Conservation (phyloP, 1,140 invertebrate genomes). For the Bombyx mori region DNA sequence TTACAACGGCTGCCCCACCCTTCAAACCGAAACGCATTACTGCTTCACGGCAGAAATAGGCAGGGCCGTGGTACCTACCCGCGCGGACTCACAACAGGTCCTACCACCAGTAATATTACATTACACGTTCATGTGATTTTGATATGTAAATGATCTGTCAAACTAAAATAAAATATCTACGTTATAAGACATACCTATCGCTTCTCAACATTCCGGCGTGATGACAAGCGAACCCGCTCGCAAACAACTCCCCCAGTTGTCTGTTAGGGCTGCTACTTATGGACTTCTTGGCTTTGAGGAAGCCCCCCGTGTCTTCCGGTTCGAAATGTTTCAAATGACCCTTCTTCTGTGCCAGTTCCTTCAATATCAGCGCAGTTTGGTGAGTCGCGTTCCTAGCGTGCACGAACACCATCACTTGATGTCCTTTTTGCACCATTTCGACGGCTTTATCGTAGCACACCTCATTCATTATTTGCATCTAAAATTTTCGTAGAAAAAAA, state of each 20-base stretch:
- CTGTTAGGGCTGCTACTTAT: conserved; percentile 83
- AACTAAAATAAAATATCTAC: not conserved
- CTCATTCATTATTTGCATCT: conserved; percentile 90
- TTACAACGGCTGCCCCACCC: too few species aligned
- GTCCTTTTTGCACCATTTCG: conserved; percentile 88
- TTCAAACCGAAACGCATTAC: too few species aligned
- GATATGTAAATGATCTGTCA: not conserved
- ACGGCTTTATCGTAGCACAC: conserved; percentile 95
- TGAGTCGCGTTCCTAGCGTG: conserved; percentile 97
- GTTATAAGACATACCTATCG: conserved; percentile 75
- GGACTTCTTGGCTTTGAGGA: conserved; percentile 75
- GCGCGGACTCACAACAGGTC: too few species aligned
- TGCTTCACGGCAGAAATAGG: too few species aligned
- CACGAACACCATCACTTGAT: conserved; percentile 99
- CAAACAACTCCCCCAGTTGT: conserved; percentile 86
- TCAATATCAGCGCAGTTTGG: conserved; percentile 84
- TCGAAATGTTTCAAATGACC: conserved; percentile 80
- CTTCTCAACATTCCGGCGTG: conserved; percentile 95
- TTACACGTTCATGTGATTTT: not conserved
- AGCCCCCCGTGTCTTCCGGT: conserved; percentile 74
- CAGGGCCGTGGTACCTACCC: too few species aligned
- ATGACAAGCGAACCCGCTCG: conserved; percentile 93
- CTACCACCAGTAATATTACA: too few species aligned
- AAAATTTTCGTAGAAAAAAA: conserved; percentile 24
- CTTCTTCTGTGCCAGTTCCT: conserved; percentile 83